phyloP scores from a whole-genome alignment of 2,113 vertebrate species.

The Mustelus asterias region DNA sequence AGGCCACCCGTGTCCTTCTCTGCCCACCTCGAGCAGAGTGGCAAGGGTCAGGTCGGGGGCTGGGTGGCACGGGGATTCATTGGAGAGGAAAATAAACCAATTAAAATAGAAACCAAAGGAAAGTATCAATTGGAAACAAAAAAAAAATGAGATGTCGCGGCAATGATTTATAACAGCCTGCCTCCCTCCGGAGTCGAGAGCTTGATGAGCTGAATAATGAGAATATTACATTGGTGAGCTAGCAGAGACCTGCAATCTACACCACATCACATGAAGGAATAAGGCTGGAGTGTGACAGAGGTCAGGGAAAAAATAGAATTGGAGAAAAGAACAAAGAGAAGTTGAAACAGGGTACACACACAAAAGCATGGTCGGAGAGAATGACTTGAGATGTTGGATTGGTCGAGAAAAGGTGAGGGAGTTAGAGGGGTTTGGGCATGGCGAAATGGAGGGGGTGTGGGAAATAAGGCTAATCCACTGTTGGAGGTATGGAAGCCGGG shows the following conservation, averaged over 20 bases:
- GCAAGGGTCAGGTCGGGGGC: background rate
- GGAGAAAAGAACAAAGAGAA: background rate
- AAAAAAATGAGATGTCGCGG: background rate
- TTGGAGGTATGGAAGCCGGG: background rate
- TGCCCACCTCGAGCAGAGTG: background rate
- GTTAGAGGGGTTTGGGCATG: background rate
- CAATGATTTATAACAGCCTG: constrained; percentile 4
- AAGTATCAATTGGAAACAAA: background rate
- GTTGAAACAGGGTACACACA: background rate
- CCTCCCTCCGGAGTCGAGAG: background rate
- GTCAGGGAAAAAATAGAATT: too few species aligned
- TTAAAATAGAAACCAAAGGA: background rate
- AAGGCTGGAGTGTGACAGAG: background rate
- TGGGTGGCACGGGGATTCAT: background rate
- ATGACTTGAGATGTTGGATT: background rate
- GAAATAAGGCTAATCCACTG: background rate
- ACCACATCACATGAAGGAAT: background rate
- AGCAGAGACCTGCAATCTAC: background rate
- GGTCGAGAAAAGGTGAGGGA: background rate
- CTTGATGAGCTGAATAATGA: background rate
- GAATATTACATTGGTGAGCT: background rate
- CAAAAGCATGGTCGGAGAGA: background rate
- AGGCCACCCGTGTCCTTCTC: background rate
- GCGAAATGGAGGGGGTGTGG: background rate
- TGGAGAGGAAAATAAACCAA: background rate